These are phyloP conservation scores for Drosophila bifasciata DNA, from an alignment of 1,140 invertebrate species.

Conservation along the genomic window DNA sequence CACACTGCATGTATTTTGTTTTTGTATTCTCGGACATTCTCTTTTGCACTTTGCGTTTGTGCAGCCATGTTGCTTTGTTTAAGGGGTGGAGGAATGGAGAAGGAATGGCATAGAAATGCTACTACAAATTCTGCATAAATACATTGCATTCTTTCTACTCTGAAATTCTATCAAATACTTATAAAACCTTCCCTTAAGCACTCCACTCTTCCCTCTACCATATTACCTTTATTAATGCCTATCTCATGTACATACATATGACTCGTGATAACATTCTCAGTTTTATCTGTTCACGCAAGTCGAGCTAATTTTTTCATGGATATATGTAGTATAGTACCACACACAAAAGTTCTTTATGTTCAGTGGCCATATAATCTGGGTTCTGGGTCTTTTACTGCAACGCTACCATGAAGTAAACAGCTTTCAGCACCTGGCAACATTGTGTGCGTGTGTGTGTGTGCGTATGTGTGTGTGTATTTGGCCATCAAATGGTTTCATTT, in stretches of 20 bases:
- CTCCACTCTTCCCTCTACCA: background rate
- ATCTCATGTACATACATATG: slow-evolving; percentile 4
- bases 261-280: slow-evolving; percentile 1
- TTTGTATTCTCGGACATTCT: too few relatives aligned
- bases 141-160: too few relatives aligned
- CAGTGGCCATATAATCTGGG: slow-evolving; percentile 23
- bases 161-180: too few relatives aligned
- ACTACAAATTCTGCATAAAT: too few relatives aligned
- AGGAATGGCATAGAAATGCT: too few relatives aligned
- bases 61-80: too few relatives aligned
- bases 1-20: too few relatives aligned
- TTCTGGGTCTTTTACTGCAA: slow-evolving; percentile 31
- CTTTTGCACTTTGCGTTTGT: too few relatives aligned
- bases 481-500: slow-evolving; percentile 44
- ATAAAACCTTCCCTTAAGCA: too few relatives aligned
- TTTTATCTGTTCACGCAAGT: slow-evolving; percentile 34
- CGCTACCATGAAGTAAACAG: slow-evolving; percentile 12
- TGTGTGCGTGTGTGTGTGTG: slow-evolving; percentile 16
- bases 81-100: too few relatives aligned
- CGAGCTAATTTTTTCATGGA: slow-evolving; percentile 40
- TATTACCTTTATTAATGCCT: slow-evolving; percentile 13
- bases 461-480: background rate
- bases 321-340: background rate
- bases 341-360: slow-evolving; percentile 29
- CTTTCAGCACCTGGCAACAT: slow-evolving; percentile 45